Evolutionary conservation across 2,797 vertebrate genomes (phyloP).

Genomic region (Melanitta fusca): DNA sequence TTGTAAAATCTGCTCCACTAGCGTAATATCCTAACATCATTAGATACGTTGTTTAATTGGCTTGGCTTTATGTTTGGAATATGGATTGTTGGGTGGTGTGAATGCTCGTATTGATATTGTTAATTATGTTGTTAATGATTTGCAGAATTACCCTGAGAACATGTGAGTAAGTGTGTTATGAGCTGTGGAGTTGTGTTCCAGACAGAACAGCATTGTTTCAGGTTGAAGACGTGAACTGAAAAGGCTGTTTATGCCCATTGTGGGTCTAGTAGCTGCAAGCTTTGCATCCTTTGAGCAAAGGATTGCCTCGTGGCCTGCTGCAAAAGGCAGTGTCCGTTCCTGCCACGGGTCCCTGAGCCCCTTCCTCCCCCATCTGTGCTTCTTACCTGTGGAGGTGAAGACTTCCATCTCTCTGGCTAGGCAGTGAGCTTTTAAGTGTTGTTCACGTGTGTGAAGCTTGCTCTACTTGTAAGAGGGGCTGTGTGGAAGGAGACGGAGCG

Average conservation of each 20-base stretch:
- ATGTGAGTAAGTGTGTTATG: neutral
- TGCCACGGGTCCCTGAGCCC: neutral
- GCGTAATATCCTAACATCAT: neutral
- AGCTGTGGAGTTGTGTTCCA: neutral
- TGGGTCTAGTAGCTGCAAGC: neutral
- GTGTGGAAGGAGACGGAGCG: neutral
- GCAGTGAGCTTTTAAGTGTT: neutral
- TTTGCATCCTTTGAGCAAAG: accelerated
- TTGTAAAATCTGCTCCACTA: neutral
- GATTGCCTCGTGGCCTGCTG: neutral
- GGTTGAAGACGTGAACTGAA: neutral
- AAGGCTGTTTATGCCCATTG: neutral
- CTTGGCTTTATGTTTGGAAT: neutral
- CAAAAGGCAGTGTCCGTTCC: neutral
- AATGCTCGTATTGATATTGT: neutral
- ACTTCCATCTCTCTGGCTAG: neutral
- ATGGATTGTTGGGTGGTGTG: neutral
- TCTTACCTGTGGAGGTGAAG: neutral
- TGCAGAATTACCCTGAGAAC: neutral
- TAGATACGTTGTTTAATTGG: neutral
- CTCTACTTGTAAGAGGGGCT: neutral
- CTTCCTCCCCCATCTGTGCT: neutral
- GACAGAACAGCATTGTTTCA: accelerated
- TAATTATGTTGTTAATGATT: neutral
- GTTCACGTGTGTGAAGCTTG: accelerated